Evolutionary conservation across 2,113 vertebrate genomes (phyloP).

Genomic region (Syngnathus scovelli): DNA sequence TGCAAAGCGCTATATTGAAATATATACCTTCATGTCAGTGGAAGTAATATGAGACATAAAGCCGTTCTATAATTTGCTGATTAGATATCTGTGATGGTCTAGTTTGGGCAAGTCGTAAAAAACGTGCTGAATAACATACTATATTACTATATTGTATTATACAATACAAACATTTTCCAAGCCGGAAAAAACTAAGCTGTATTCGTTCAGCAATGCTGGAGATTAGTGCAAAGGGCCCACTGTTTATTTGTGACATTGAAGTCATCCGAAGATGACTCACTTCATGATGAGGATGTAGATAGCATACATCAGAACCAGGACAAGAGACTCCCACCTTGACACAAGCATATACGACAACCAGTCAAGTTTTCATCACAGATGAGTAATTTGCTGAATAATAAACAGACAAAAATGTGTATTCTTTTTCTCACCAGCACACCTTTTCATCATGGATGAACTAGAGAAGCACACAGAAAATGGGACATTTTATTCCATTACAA

Average conservation of each 20-base stretch:
- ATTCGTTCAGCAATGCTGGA: background rate
- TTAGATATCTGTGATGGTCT: no score
- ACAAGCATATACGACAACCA: conserved; percentile 3
- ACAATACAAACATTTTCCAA: background rate
- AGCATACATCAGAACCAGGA: conserved; percentile 84
- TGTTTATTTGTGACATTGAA: background rate
- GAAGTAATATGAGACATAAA: no score
- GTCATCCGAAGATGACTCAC: conserved; percentile 66
- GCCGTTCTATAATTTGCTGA: no score
- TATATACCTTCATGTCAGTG: no score
- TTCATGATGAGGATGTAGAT: conserved; percentile 96
- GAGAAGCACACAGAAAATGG: conserved; percentile 48
- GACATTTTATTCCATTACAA: background rate
- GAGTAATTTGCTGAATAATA: background rate
- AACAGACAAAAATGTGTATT: background rate
- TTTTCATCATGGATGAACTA: conserved; percentile 95
- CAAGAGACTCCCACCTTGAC: conserved; percentile 89
- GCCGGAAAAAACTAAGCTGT: background rate
- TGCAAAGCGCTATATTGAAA: no score
- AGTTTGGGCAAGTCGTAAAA: no score
- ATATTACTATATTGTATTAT: no score
- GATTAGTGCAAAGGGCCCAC: background rate
- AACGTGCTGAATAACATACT: no score
- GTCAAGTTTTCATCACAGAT: background rate
- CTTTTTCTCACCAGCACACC: conserved; percentile 82